phyloP scores from a whole-genome alignment of 2,888 invertebrate genomes.

The Homarus gammarus region DNA sequence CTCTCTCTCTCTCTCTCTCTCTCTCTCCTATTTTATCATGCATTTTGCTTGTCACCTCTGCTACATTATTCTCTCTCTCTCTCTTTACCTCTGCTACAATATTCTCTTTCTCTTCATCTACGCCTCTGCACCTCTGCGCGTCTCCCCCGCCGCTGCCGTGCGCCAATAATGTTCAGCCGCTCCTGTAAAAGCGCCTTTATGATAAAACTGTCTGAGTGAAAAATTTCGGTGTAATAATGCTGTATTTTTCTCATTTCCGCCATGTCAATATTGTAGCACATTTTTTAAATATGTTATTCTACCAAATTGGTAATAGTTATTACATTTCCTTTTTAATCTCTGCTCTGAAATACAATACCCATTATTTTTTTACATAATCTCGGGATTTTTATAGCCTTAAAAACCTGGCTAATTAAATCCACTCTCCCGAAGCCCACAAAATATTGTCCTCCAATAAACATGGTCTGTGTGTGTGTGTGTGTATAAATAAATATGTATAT shows the following conservation, averaged over 20 bases:
- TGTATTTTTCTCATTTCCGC: conserved; percentile 9
- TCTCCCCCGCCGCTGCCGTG: neutral
- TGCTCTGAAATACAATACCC: conserved; percentile 1
- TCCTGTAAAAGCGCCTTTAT: neutral
- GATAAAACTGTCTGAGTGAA: neutral
- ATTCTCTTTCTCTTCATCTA: neutral
- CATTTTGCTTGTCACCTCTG: neutral
- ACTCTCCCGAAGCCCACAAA: neutral
- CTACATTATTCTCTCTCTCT: neutral
- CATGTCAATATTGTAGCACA: conserved; percentile 19
- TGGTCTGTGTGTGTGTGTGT: neutral
- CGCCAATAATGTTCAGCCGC: neutral
- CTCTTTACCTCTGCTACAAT: neutral
- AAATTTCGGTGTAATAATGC: neutral
- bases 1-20: neutral
- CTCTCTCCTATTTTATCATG: neutral
- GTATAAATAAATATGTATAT: neutral
- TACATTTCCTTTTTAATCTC: conserved; percentile 9
- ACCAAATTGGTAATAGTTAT: neutral
- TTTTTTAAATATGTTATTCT: neutral
- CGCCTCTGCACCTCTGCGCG: neutral
- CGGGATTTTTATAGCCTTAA: neutral
- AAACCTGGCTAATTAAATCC: conserved; percentile 2
- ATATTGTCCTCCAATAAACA: conserved; percentile 30
- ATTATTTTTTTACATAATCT: neutral